Evolutionary conservation across 1,140 invertebrate genomes (phyloP), one percentile per base, ranked within the genome.

Genomic region (Mylabris phalerata): DNA sequence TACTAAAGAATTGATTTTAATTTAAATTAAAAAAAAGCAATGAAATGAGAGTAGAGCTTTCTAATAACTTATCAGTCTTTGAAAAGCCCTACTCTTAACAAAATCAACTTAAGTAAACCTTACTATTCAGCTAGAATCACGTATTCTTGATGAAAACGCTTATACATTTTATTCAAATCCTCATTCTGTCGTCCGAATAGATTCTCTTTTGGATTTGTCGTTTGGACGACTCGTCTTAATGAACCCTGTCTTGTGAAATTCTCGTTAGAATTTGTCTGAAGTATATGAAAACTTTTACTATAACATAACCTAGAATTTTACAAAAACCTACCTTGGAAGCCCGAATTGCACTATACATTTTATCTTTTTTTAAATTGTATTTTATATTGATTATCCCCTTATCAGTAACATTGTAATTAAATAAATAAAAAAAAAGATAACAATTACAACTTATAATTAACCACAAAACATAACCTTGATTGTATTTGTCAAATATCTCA

Each of bases 121-220:
- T 80, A 90, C 87, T 88, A 90, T 75, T 91, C 88, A 1, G 87
- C 85, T 57, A 89, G 78, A 59, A 90, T 82, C 62, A 85, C 82
- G 64, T 90, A 90, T 71, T 90, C 88, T 57, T 86, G 82, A 64
- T 85, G 79, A 68, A 84, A 71, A 13, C 60, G 61, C 59, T 69
- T 73, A 52, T 68, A 72, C 19, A 73, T 60, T 50, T 71, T 73
- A 55, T 71, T 66, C 24, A 71, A 56, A 55, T 74, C 70, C 61
- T 72, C 73, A 68, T 73, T 71, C 57, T 72, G 68, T 38, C 64
- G 56, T 7, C 65, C 64, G 58, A 73, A 71, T 52, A 69, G 57
- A 54, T 68, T 67, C 50, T 67, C 66, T 57, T 44, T 67, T 13
- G 61, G 63, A 19, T 66, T 63, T 24, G 67, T 58, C 32, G 70